Evolutionary conservation across 1,140 invertebrate species (phyloP).

Genomic region (Meloidogyne chitwoodi): DNA sequence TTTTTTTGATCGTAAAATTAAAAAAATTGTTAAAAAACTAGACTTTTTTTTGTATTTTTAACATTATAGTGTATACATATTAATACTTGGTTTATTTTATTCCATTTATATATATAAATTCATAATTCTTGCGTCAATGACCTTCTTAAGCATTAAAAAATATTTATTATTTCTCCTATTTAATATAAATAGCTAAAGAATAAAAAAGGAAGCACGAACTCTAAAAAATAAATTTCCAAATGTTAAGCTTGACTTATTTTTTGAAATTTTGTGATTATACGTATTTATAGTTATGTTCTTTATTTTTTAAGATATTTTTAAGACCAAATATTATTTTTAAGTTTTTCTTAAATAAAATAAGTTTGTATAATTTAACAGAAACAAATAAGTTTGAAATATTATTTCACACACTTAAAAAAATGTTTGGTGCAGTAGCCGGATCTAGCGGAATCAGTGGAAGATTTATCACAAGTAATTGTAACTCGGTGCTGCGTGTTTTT

Average conservation of each 20-base stretch:
- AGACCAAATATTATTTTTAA: no score
- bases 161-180: neutral
- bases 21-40: no score
- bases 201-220: neutral
- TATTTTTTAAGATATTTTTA: no score
- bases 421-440: neutral
- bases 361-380: no score
- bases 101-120: neutral
- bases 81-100: neutral
- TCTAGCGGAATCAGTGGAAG: conserved; percentile 1
- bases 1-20: no score
- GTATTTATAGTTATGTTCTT: no score
- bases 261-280: neutral
- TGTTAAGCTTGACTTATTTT: neutral
- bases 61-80: no score
- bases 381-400: no score
- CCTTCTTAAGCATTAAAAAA: neutral
- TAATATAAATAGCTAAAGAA: neutral
- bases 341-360: no score
- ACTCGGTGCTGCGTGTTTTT: conserved; percentile 26
- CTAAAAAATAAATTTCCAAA: neutral
- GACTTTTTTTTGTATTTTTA: no score
- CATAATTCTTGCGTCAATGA: neutral
- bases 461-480: conserved; percentile 19
- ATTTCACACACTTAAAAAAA: no score